Evolutionary conservation across 2,888 invertebrate species (phyloP), one percentile per base, ranked within the genome.

Genomic region (Lasioglossum zephyrum): DNA sequence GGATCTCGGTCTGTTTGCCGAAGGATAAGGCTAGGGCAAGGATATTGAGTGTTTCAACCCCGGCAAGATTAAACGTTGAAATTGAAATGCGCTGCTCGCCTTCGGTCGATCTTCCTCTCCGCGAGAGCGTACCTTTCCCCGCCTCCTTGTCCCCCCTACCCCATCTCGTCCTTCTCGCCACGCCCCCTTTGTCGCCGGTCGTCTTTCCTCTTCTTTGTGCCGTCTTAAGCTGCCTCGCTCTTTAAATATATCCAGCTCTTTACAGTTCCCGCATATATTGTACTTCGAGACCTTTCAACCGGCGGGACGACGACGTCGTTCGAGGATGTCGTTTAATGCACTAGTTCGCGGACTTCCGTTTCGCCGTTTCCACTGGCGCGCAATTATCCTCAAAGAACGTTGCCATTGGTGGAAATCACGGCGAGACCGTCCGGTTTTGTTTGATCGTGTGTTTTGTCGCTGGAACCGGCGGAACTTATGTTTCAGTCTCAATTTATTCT

Each of bases 11-110:
- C 36, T 76, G 60, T 81, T 82, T 57, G 72, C 49, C 63, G 31
- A 69, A 49, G 36, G 72, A 18, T 66, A 69, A 69, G 70, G 31
- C 70, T 47, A 57, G 57, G 18, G 63, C 47, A 66, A 84, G 74
- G 74, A 72, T 82, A 82, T 84, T 60, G 82, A 78, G 70, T 22
- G 70, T 75, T 78, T 70, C 74, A 44, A 60, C 22, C 26, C 16
- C 4, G 47, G 26, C 31, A 41, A 84, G 84, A 73, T 84, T 76
- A 79, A 85, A 79, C 70, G 57, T 60, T 84, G 73, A 73, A 85
- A 84, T 73, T 84, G 69, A 75, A 84, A 73, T 77, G 73, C 77
- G 39, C 73, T 26, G 57, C 26, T 77, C 66, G 44, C 36, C 44
- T 47, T 16, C 39, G 41, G 72, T 76, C 75, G 77, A 31, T 53